A percentile compares a stretch with the other conserved stretches of the same genome.
These are phyloP conservation scores for Drosophila yakuba DNA, from an alignment of 1,140 invertebrate genomes.

Conservation along the genomic window DNA sequence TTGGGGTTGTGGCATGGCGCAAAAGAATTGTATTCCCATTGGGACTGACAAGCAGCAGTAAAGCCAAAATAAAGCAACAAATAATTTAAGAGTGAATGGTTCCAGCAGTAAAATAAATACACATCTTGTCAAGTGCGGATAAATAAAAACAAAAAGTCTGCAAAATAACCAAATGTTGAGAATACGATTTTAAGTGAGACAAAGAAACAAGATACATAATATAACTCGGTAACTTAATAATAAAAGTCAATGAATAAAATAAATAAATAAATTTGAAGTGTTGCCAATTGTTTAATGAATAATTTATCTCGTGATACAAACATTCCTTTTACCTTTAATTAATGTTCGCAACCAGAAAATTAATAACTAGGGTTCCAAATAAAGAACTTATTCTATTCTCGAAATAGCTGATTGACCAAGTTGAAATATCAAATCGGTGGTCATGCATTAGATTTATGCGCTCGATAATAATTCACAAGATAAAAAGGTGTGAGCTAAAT, in stretches of 20 bases:
- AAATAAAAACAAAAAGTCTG: constrained; percentile 9
- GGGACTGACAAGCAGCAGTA: constrained; percentile 49
- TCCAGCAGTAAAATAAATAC: constrained; percentile 54
- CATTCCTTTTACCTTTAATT: too few species aligned
- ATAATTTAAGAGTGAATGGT: constrained; percentile 18
- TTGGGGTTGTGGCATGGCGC: constrained; percentile 36
- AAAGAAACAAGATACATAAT: constrained; percentile 3
- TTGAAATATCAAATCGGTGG: constrained; percentile 26
- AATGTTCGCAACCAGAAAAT: not conserved
- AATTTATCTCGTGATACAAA: not conserved
- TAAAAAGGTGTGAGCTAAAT: constrained; percentile 53
- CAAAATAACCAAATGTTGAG: constrained; percentile 1
- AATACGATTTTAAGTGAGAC: constrained; percentile 3
- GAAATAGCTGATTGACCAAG: constrained; percentile 23
- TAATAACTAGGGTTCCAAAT: constrained; percentile 6
- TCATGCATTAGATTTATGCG: constrained; percentile 34
- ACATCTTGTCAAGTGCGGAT: constrained; percentile 55
- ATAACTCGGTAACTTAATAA: not conserved
- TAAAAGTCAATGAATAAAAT: not conserved
- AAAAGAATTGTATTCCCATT: constrained; percentile 61
- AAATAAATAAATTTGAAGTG: not conserved
- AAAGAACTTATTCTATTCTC: constrained; percentile 22
- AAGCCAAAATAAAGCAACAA: constrained; percentile 30
- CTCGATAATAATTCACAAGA: constrained; percentile 53
- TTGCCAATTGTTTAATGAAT: not conserved